Evolutionary conservation across 2,113 vertebrate genomes (phyloP), one percentile per base, ranked within the genome.

Genomic region (Corvus cornix): DNA sequence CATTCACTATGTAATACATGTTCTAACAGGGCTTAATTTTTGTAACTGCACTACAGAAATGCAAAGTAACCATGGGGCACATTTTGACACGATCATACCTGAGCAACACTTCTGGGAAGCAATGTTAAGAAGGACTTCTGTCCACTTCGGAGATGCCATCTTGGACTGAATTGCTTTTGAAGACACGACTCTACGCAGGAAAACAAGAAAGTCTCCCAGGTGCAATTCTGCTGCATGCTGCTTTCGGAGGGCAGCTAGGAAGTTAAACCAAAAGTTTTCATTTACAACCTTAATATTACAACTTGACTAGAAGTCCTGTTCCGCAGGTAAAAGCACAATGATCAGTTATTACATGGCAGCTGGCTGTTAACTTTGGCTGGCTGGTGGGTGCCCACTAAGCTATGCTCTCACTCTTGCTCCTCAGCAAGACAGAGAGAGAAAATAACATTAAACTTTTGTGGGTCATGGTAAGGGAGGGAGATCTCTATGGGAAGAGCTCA

Each of bases 101-200:
- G 99, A 99, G 95, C 98, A 99, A 97, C 99, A 99, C 83, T 99
- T 99, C 96, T 99, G 99, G 48, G 99, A 99, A 14, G 99, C 99
- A 58, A 99, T 99, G 94, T 99, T 99, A 49, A 99, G 98, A 64
- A 99, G 98, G 43, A 99, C 99, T 81, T 99, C 99, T 4, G 99
- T 99, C 99, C 99, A 99, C 95, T 99, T 99, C 2, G 99, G 99
- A 37, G 99, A 99, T 37, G 99, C 99, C 99, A 99, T 99, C 98
- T 99, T 99, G 89, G 99, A 99, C 88, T 99, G 99, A 94, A 99
- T 99, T 89, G 99, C 99, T 97, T 99, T 99, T 85, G 99, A 99
- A 80, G 99, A 99, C 30, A 99, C 99, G 33, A 99, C 99, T 91
- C 99, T 98, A 66, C 99, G 97, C 33, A 99, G 98, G 93, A 99